A percentile compares a stretch with the other conserved stretches of the same genome.
These are phyloP conservation scores for Argya squamiceps DNA, from an alignment of 2,797 vertebrate species.

Conservation along the genomic window DNA sequence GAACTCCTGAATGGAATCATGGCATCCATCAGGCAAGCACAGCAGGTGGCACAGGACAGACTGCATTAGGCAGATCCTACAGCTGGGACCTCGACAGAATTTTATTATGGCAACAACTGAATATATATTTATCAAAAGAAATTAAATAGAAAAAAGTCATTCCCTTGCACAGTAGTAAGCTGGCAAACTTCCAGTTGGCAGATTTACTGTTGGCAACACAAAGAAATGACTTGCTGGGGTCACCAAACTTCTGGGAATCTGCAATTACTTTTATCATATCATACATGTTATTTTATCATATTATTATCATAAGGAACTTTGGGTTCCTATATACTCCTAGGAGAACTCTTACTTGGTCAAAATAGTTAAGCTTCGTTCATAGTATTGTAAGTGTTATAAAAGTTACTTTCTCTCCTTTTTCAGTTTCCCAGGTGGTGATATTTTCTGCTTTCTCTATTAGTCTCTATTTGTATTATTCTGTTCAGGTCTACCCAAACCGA, in stretches of 20 bases:
- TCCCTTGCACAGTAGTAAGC: background rate
- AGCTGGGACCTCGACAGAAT: background rate
- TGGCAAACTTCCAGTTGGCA: background rate
- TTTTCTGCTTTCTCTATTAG: background rate
- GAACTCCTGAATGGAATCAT: constrained; percentile 52
- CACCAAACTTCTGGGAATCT: background rate
- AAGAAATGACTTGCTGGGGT: background rate
- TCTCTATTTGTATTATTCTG: background rate
- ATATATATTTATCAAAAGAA: constrained; percentile 25
- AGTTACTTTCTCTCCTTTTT: background rate
- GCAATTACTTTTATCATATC: background rate
- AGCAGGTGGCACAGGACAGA: constrained; percentile 44
- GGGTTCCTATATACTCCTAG: background rate
- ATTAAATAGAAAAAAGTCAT: background rate
- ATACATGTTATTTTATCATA: background rate
- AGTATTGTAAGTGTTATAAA: background rate
- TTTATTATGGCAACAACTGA: constrained; percentile 36
- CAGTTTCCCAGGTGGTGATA: background rate
- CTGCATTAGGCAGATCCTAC: constrained; percentile 33
- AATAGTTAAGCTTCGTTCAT: background rate
- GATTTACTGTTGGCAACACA: background rate
- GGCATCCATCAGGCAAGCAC: constrained; percentile 36
- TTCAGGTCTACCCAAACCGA: background rate
- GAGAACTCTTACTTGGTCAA: background rate
- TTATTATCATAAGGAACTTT: background rate